Conservation (phyloP, 2,797 vertebrate genomes). For the Nannoperca obscura region DNA sequence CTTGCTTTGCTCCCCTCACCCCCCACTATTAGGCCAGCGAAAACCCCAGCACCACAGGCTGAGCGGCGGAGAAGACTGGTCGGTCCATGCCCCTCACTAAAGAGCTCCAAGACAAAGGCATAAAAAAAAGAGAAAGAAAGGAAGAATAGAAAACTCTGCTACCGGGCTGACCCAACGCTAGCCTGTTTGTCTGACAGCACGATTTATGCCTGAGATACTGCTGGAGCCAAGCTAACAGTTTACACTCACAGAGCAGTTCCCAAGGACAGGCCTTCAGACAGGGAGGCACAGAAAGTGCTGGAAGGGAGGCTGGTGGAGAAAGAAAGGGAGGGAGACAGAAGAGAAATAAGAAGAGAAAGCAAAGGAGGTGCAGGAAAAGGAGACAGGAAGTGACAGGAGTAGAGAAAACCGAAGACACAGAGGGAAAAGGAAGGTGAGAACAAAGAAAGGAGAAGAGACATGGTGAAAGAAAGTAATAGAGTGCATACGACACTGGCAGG, state of each 20-base stretch:
- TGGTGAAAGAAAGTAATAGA: neutral
- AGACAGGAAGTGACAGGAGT: conserved; percentile 13
- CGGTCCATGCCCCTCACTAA: conserved; percentile 32
- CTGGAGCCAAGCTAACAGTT: conserved; percentile 81
- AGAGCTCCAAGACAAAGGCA: conserved; percentile 57
- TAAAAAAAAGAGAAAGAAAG: neutral
- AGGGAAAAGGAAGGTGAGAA: neutral
- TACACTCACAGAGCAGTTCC: conserved; percentile 60
- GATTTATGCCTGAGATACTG: conserved; percentile 84
- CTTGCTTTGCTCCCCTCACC: conserved; percentile 76
- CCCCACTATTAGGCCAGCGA: conserved; percentile 26
- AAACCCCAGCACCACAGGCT: conserved; percentile 38
- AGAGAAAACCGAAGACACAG: neutral
- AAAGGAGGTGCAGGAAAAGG: conserved; percentile 8
- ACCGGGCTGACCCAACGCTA: conserved; percentile 62
- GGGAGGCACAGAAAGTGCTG: conserved; percentile 39
- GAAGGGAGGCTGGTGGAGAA: conserved; percentile 39
- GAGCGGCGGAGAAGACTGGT: conserved; percentile 36
- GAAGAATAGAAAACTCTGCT: conserved; percentile 27
- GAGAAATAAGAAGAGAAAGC: conserved; percentile 1
- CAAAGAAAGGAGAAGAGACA: neutral
- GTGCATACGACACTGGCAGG: conserved; percentile 33
- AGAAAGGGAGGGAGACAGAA: conserved; percentile 35
- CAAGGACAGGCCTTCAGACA: conserved; percentile 59
- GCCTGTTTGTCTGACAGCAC: conserved; percentile 77